Conservation (phyloP, 2,797 vertebrate genomes). For the Mus caroli region DNA sequence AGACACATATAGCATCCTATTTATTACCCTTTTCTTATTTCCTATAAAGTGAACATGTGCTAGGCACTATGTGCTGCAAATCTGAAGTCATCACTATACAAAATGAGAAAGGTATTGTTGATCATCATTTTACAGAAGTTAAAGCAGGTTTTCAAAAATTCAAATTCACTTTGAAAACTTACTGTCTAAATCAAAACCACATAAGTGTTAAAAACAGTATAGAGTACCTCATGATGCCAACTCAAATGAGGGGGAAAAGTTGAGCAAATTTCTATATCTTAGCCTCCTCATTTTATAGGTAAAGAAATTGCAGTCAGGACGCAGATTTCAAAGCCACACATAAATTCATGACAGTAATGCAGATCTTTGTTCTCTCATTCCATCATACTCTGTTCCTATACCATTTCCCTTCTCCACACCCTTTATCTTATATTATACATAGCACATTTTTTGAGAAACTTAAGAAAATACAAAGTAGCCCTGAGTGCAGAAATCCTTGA, state of each 20-base stretch:
- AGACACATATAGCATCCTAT: background rate
- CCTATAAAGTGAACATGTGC: background rate
- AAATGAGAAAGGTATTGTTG: background rate
- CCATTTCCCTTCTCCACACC: background rate
- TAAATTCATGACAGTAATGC: background rate
- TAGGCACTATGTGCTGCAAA: background rate
- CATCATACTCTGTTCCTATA: background rate
- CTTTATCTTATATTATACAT: background rate
- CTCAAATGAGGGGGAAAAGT: background rate
- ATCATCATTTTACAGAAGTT: background rate
- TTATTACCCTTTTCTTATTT: background rate
- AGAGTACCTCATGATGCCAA: background rate
- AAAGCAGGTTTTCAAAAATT: background rate
- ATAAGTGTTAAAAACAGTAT: background rate
- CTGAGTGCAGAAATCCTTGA: background rate
- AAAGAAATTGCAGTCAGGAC: background rate
- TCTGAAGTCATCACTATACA: background rate
- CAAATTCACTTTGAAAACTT: background rate
- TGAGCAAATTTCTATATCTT: background rate
- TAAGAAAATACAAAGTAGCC: background rate
- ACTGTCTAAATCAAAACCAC: constrained; percentile 4
- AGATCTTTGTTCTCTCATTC: background rate
- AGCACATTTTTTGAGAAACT: background rate
- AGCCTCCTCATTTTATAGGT: background rate
- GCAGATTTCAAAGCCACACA: background rate